Evolutionary conservation across 2,113 vertebrate genomes (phyloP).

Genomic region (Pitta sordida): DNA sequence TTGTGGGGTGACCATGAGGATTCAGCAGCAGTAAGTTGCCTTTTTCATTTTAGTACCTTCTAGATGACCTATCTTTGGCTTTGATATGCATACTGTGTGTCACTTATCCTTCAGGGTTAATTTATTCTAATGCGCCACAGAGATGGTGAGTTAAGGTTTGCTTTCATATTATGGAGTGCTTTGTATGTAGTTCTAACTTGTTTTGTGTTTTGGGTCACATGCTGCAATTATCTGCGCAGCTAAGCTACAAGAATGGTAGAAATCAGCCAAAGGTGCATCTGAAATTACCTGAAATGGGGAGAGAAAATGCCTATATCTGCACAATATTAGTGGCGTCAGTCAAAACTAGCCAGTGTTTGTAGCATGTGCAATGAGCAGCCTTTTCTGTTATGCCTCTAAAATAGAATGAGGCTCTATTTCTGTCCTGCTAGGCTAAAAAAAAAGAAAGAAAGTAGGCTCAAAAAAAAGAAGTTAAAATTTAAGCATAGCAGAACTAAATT

Average conservation of each 20-base stretch:
- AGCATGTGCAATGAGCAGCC: background rate
- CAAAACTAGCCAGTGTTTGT: background rate
- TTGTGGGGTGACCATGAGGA: background rate
- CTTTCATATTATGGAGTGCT: background rate
- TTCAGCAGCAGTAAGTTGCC: background rate
- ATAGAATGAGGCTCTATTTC: background rate
- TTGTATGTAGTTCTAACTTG: background rate
- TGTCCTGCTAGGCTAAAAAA: background rate
- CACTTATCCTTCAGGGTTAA: background rate
- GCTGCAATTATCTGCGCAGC: background rate
- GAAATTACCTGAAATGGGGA: background rate
- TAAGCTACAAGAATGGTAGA: background rate
- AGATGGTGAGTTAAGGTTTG: background rate
- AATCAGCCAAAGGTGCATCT: background rate
- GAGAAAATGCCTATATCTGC: background rate
- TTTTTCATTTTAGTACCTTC: background rate
- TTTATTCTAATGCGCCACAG: background rate
- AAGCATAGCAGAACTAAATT: background rate
- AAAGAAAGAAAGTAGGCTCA: background rate
- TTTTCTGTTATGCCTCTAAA: background rate
- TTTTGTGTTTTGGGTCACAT: background rate
- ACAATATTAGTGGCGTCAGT: background rate
- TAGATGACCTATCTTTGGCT: background rate
- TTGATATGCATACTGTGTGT: background rate
- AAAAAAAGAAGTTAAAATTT: background rate